Percentiles rank a stretch among this genome's conserved stretches.
phyloP scores from a whole-genome alignment of 2,888 invertebrate genomes.

The Drosophila engyochracea region DNA sequence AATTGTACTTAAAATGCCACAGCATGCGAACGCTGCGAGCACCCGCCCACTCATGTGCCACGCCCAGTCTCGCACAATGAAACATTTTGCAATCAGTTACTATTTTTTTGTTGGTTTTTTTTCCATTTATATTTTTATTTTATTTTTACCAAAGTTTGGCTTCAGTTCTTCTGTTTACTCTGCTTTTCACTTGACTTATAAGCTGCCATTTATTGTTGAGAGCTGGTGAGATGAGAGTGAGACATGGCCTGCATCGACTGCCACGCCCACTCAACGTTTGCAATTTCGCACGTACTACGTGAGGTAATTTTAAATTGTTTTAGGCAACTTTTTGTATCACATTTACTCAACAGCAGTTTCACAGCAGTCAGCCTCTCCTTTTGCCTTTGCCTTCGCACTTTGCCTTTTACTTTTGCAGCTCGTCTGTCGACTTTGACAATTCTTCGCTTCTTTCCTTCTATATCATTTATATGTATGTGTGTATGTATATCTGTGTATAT shows the following conservation, averaged over 20 bases:
- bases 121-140: constrained; percentile 10
- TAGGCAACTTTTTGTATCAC: constrained; percentile 62
- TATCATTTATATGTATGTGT: not conserved
- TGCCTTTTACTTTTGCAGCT: constrained; percentile 22
- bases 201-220: constrained; percentile 75
- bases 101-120: constrained; percentile 12
- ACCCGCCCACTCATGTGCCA: constrained; percentile 45
- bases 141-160: constrained; percentile 32
- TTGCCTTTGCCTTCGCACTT: constrained; percentile 7
- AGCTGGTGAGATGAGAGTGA: constrained; percentile 26
- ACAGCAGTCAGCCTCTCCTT: constrained; percentile 17
- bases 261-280: constrained; percentile 78
- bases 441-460: constrained; percentile 58
- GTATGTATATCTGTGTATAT: not conserved
- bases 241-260: constrained; percentile 26
- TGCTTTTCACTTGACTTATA: constrained; percentile 78
- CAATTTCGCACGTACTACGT: constrained; percentile 76
- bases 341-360: constrained; percentile 20
- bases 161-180: constrained; percentile 61
- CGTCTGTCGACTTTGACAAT: constrained; percentile 56
- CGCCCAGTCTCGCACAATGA: constrained; percentile 53
- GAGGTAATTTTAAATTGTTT: constrained; percentile 81
- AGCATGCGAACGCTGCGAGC: constrained; percentile 48
- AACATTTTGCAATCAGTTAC: constrained; percentile 60
- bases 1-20: constrained; percentile 78